Evolutionary conservation across 1,140 invertebrate genomes (phyloP), one percentile per base, ranked within the genome.

Genomic region (Aricia agestis): DNA sequence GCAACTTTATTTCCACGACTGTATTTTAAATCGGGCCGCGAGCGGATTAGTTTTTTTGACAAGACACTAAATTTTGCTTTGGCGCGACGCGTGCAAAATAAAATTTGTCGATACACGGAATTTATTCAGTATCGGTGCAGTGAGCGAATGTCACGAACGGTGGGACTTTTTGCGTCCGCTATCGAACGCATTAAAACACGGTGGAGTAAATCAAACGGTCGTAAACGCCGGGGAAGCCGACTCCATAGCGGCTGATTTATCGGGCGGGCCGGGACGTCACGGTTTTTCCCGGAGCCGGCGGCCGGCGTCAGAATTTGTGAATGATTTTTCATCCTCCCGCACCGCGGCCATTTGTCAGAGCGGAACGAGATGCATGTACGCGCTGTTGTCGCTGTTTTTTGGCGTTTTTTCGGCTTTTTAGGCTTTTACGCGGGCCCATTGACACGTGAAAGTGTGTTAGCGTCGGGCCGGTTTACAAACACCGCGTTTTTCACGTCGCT

Each of bases 371-470:
- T 86, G 89, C 86, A 87, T 88, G 87, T 85, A 85, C 79, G 74
- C 75, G 78, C 73, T 80, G 78, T 81, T 78, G 76, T 74, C 73
- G 65, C 73, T 78, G 76, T 82, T 83, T 88, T 85, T 82, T 82
- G 76, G 75, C 79, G 76, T 82, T 83, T 88, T 85, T 82, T 82
- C 73, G 71, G 70, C 80, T 85, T 89, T 89, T 89, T 85, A 83
- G 80, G 89, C 87, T 91, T 91, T 91, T 87, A 91, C 85, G 83
- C 78, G 81, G 78, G 83, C 82, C 83, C 86, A 90, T 88, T 87
- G 87, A 90, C 87, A 90, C 85, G 86, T 82, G 84, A 86, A 89
- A 91, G 85, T 89, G 84, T 89, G 89, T 91, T 91, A 89, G 85
- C 82, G 83, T 82, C 83, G 78, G 79, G 74, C 77, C 69, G 79